Percentiles rank a stretch among this genome's conserved stretches.
phyloP scores from a whole-genome alignment of 2,888 invertebrate species.

The Anoplius nigerrimus region DNA sequence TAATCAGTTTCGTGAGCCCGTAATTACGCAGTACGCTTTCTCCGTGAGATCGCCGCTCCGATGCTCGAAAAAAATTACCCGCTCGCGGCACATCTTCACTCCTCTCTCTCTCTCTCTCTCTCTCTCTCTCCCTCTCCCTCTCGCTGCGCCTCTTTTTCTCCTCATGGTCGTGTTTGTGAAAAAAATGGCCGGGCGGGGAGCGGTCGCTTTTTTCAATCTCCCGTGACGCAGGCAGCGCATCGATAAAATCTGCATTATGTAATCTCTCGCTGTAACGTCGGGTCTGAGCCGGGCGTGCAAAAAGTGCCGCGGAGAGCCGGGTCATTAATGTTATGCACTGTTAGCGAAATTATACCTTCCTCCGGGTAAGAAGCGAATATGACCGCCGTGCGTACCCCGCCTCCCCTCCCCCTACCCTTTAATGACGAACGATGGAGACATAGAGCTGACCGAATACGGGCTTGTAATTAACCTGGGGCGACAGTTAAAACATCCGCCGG shows the following conservation, averaged over 20 bases:
- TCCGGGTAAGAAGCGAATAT: too few species aligned
- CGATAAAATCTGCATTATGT: conserved; percentile 42
- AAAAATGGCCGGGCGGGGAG: conserved; percentile 10
- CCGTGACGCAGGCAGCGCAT: conserved; percentile 25
- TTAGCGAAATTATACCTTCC: conserved; percentile 23
- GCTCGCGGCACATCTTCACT: conserved; percentile 11
- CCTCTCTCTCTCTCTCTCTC: too few species aligned
- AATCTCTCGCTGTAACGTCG: conserved; percentile 4
- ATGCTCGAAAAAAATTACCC: conserved; percentile 13
- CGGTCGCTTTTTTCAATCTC: conserved; percentile 28
- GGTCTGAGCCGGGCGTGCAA: neutral
- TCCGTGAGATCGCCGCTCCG: conserved; percentile 25
- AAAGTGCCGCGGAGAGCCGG: conserved; percentile 4
- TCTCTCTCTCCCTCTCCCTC: too few species aligned
- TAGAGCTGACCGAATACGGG: too few species aligned
- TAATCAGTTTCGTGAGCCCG: conserved; percentile 57
- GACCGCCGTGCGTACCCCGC: too few species aligned
- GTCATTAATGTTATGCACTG: conserved; percentile 26
- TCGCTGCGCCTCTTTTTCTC: too few species aligned
- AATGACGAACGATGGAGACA: too few species aligned
- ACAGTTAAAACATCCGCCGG: too few species aligned
- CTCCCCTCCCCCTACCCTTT: too few species aligned
- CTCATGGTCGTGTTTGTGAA: neutral
- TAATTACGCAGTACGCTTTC: conserved; percentile 57
- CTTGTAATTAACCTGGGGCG: too few species aligned